phyloP scores from a whole-genome alignment of 2,888 invertebrate species.

The Amiota minor region DNA sequence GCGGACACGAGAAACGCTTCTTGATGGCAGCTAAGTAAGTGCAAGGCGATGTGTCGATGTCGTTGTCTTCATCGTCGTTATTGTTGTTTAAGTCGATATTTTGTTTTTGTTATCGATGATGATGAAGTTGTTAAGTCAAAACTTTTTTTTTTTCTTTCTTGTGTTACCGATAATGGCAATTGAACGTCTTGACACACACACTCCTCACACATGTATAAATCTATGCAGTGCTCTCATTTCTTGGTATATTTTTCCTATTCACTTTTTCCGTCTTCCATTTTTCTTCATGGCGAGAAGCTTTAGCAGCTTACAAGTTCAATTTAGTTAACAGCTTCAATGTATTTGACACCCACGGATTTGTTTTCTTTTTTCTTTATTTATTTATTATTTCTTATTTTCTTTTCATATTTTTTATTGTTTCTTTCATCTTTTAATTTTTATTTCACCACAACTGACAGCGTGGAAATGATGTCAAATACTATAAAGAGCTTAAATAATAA shows the following conservation, averaged over 20 bases:
- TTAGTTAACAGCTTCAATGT: too few species aligned
- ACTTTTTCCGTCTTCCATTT: background rate
- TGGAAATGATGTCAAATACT: too few species aligned
- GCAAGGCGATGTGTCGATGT: background rate
- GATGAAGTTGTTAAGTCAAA: slow-evolving; percentile 66
- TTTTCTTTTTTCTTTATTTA: too few species aligned
- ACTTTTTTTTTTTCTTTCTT: slow-evolving; percentile 46
- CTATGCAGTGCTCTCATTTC: background rate
- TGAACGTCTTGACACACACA: slow-evolving; percentile 48
- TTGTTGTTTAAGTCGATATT: background rate
- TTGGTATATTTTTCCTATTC: background rate
- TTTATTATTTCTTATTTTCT: too few species aligned
- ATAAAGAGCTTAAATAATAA: too few species aligned
- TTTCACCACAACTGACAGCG: too few species aligned
- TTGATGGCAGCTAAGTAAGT: background rate
- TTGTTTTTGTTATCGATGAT: slow-evolving; percentile 26
- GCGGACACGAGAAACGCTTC: too few species aligned
- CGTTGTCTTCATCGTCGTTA: background rate
- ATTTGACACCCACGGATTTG: too few species aligned
- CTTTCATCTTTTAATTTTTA: too few species aligned
- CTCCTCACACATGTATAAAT: slow-evolving; percentile 48
- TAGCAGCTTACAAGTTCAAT: background rate
- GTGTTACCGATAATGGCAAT: slow-evolving; percentile 48
- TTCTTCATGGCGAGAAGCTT: background rate
- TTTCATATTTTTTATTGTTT: too few species aligned